phyloP scores from a whole-genome alignment of 2,888 invertebrate species.

The Neoaliturus tenellus region DNA sequence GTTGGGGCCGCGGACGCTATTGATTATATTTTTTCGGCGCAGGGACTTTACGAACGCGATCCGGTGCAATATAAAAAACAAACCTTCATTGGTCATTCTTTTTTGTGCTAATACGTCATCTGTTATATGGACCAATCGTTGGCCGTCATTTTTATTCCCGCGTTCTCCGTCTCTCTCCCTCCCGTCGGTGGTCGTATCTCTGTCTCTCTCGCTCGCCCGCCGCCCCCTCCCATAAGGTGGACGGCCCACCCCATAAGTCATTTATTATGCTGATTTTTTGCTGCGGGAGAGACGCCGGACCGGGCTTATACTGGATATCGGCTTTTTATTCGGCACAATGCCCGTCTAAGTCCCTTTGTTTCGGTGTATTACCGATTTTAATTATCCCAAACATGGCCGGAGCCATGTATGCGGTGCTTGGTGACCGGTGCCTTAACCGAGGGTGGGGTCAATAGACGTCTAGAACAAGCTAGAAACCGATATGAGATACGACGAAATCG shows the following conservation, averaged over 20 bases:
- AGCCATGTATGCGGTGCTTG: slow-evolving; percentile 29
- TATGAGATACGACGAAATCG: too few relatives aligned
- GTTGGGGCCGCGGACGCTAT: slow-evolving; percentile 51
- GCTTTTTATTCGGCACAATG: slow-evolving; percentile 52
- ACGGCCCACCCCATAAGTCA: slow-evolving; percentile 52
- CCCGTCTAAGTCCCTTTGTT: slow-evolving; percentile 53
- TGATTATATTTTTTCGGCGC: slow-evolving; percentile 59
- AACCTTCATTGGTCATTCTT: slow-evolving; percentile 59
- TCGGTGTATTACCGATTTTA: slow-evolving; percentile 53
- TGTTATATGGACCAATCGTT: slow-evolving; percentile 57
- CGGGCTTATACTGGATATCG: slow-evolving; percentile 50
- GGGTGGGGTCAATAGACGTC: too few relatives aligned
- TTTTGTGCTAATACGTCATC: slow-evolving; percentile 58
- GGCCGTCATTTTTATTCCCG: slow-evolving; percentile 59
- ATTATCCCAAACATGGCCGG: slow-evolving; percentile 48
- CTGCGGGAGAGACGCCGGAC: slow-evolving; percentile 49
- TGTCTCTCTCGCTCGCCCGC: slow-evolving; percentile 12
- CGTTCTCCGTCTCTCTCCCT: slow-evolving; percentile 31
- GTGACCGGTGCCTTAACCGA: background rate
- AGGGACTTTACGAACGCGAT: slow-evolving; percentile 56
- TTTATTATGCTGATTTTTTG: slow-evolving; percentile 57
- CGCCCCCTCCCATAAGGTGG: slow-evolving; percentile 56
- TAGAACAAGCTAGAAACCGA: too few relatives aligned
- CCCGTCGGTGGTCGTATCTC: slow-evolving; percentile 9
- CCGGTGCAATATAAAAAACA: slow-evolving; percentile 54